Evolutionary conservation across 2,888 invertebrate species (phyloP).

Genomic region (Arge pagana): DNA sequence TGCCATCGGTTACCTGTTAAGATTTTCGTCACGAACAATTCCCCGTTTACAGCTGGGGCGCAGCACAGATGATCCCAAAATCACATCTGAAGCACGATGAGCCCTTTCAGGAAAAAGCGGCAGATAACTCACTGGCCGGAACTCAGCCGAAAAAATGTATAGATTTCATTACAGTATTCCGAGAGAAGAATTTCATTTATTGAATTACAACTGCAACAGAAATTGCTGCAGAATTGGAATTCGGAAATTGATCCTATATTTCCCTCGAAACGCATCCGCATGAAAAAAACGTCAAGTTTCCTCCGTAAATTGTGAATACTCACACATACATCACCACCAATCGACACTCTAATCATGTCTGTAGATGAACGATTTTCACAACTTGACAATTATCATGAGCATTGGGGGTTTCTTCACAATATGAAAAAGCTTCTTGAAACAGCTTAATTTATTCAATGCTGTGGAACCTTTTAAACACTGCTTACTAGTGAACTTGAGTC

Average conservation of each 20-base stretch:
- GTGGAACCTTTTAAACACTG: constrained; percentile 2
- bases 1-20: too few relatives aligned
- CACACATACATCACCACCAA: neutral
- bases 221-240: constrained; percentile 12
- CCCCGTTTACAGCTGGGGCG: neutral
- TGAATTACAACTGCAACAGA: constrained; percentile 8
- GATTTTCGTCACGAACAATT: too few relatives aligned
- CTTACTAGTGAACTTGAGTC: constrained; percentile 13
- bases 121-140: constrained; percentile 3
- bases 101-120: constrained; percentile 8
- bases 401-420: constrained; percentile 19
- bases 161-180: constrained; percentile 1
- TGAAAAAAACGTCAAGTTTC: constrained; percentile 1
- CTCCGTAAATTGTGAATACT: constrained; percentile 1
- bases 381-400: constrained; percentile 7
- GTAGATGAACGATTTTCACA: constrained; percentile 13
- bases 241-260: constrained; percentile 5
- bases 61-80: neutral
- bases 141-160: constrained; percentile 1
- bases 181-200: constrained; percentile 10
- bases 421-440: neutral
- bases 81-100: neutral
- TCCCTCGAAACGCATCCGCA: constrained; percentile 5
- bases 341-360: constrained; percentile 7
- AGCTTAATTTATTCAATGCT: neutral